A percentile compares a stretch with the other conserved stretches of the same genome.
Conservation (phyloP, 2,888 invertebrate species). For the Shargacucullia verbasci region DNA sequence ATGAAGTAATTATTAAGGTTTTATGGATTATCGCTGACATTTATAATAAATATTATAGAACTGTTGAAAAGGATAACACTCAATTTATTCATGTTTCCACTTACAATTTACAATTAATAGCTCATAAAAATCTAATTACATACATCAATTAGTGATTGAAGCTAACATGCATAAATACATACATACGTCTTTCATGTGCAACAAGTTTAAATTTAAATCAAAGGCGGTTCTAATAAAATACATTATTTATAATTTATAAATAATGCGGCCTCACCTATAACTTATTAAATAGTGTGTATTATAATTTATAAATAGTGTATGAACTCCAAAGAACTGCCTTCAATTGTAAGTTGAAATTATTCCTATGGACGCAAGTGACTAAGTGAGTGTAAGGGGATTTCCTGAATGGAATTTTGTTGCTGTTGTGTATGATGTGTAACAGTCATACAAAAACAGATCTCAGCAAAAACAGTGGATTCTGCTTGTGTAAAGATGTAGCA, state of each 20-base stretch:
- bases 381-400: conserved; percentile 25
- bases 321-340: conserved; percentile 34
- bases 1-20: too few relatives aligned
- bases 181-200: conserved; percentile 21
- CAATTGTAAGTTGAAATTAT: conserved; percentile 26
- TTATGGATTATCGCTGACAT: too few relatives aligned
- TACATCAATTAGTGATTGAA: conserved; percentile 23
- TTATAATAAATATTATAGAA: too few relatives aligned
- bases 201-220: conserved; percentile 36
- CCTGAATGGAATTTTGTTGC: conserved; percentile 27
- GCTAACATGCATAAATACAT: conserved; percentile 34
- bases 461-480: too few relatives aligned
- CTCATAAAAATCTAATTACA: conserved; percentile 22
- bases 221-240: conserved; percentile 41
- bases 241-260: conserved; percentile 36
- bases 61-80: too few relatives aligned
- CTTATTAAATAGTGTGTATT: too few relatives aligned
- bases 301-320: conserved; percentile 45
- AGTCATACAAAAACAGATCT: background rate
- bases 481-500: too few relatives aligned
- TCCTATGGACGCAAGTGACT: conserved; percentile 5
- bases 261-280: conserved; percentile 18
- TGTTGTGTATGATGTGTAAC: background rate
- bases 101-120: conserved; percentile 19
- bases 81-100: background rate